These are phyloP conservation scores for Rhagonycha lutea DNA, from an alignment of 2,888 invertebrate species.

Conservation along the genomic window DNA sequence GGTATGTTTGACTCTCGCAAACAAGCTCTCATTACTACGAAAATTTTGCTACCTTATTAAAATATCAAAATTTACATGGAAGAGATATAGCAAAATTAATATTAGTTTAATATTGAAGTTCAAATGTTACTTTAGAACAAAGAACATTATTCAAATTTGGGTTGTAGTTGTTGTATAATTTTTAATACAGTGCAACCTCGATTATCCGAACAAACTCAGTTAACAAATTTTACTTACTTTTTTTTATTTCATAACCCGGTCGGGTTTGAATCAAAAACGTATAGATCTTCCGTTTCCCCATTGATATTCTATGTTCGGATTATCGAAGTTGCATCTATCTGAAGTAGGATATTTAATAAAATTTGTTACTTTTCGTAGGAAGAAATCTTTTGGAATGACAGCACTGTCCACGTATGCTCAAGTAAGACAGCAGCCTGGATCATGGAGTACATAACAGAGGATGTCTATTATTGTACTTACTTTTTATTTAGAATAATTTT, in stretches of 20 bases:
- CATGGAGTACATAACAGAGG: slow-evolving; percentile 64
- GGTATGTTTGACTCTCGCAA: not conserved
- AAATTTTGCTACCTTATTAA: not conserved
- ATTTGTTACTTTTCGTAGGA: slow-evolving; percentile 54
- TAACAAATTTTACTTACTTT: no score
- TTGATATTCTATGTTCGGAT: no score
- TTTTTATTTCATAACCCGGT: no score
- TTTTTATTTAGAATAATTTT: slow-evolving; percentile 86
- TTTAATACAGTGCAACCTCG: no score
- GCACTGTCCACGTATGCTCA: slow-evolving; percentile 68
- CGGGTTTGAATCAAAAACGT: no score
- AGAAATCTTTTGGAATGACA: slow-evolving; percentile 71
- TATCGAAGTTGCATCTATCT: no score
- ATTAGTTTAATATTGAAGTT: not conserved
- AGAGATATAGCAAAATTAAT: not conserved
- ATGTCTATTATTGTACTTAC: slow-evolving; percentile 81
- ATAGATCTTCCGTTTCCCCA: no score
- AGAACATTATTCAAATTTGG: not conserved
- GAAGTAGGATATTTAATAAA: no score
- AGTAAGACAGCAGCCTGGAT: slow-evolving; percentile 74
- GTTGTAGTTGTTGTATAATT: not conserved
- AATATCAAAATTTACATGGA: not conserved
- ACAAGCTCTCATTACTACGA: not conserved
- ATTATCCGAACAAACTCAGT: no score
- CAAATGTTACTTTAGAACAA: not conserved